Evolutionary conservation across 2,888 invertebrate genomes (phyloP), one percentile per base, ranked within the genome.

Genomic region (Hyposoter didymator): DNA sequence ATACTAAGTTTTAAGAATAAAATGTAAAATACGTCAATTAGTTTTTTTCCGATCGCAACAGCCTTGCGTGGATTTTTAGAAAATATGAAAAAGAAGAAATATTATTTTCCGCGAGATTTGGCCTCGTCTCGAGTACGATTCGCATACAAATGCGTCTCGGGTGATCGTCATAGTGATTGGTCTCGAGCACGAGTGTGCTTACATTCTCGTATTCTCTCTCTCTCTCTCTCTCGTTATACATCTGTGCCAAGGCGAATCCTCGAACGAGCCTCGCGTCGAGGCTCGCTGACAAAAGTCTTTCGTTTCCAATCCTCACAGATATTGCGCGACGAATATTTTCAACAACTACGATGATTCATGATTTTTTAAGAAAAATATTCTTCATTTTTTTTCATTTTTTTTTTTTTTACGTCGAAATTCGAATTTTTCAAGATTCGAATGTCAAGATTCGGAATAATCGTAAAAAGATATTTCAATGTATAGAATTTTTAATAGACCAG

Each of bases 201-300:
- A 28, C 35, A 55, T 43, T 73, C 78, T 78, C 67, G 49, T 39
- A 55, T 28, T 28, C n/a, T n/a, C n/a, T n/a, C n/a, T n/a, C n/a
- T n/a, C n/a, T n/a, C n/a, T n/a, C n/a, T 83, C 66, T 76, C 81
- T 78, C 86, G 84, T 35, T 39, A 85, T 82, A 85, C 39, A 88
- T 88, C 86, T 87, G 87, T 88, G 88, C 88, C 88, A 88, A 88
- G 88, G 88, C 85, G 85, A 87, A 80, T 86, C 55, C 87, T 81
- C 82, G 83, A 84, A 69, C 72, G 72, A 85, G 67, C 76, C 67
- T 70, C 80, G 72, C 76, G 72, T 64, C 80, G 87, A 86, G 87
- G 84, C 66, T 79, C 85, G 73, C 85, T 83, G 87, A 82, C 82
- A 88, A 88, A 86, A 84, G 84, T 84, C 64, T 78, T 59, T 69